Evolutionary conservation across 2,113 vertebrate genomes (phyloP), one percentile per base, ranked within the genome.

Genomic region (Etia nguti): DNA sequence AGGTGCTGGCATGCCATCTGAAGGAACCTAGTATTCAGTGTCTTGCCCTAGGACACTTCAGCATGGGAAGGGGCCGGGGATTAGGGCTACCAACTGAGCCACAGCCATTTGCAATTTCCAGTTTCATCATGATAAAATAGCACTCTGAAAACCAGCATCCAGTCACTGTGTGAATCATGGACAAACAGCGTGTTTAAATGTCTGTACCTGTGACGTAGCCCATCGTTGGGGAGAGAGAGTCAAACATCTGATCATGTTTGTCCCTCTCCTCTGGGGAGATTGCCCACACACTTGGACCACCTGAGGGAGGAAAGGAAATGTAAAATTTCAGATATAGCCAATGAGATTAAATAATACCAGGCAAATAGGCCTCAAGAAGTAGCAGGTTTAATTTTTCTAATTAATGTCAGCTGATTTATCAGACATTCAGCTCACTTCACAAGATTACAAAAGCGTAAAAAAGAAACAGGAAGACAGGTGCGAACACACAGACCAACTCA

Each of bases 161-260:
- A 77, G 46, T n/a, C 26, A 50, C 70, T 31, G 6, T 24, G 24
- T 7, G 3, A 77, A 50, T 31, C 18, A 52, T 77, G 46, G 10
- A n/a, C 24, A 31, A 77, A 0, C 26, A 77, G 16, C 15, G 2
- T 29, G 34, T 50, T 24, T 38, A 18, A n/a, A 54, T 24, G 56
- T 79, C 92, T 95, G 60, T 93, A 98, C 98, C 98, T 96, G 97
- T 97, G 89, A 99, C 95, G 26, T 95, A 97, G 89, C 97, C 97
- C 93, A 97, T 97, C 1, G 94, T 88, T 57, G 98, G 98, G 82
- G 97, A 98, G 86, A 99, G 97, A 89, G 96, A 97, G 87, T 98
- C 97, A 92, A 99, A 99, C 94, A 97, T 98, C 90, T 98, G 97
- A 90, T 99, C 97, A 84, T 99, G 97, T 92, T 98, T 99, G 90